phyloP scores from a whole-genome alignment of 1,140 invertebrate genomes.

The Drosophila tropicalis region DNA sequence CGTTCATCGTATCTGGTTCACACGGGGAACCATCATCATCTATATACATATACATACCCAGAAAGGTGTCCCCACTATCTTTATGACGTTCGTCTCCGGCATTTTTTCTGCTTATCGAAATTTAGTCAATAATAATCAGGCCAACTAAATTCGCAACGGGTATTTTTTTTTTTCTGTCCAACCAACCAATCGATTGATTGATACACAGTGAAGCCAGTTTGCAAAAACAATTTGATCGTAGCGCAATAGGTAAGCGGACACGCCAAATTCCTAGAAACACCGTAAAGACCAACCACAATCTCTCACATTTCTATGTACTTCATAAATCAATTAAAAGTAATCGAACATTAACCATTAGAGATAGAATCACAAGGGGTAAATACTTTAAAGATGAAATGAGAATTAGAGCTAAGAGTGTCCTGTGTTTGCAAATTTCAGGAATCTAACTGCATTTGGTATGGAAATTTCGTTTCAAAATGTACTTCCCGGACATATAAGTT shows the following conservation, averaged over 20 bases:
- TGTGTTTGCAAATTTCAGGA: no score
- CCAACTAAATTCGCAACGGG: constrained; percentile 36
- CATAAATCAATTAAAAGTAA: constrained; percentile 1
- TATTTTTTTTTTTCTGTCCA: background rate
- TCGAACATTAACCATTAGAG: background rate
- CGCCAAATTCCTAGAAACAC: constrained; percentile 25
- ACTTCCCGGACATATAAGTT: no score
- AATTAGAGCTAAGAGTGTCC: no score
- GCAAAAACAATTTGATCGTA: constrained; percentile 49
- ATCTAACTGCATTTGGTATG: no score
- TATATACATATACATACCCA: background rate
- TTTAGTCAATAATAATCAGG: constrained; percentile 31
- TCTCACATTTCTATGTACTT: constrained; percentile 11
- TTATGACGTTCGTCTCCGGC: constrained; percentile 42
- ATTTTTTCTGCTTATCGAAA: constrained; percentile 15
- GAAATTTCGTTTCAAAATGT: no score
- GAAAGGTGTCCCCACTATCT: constrained; percentile 41
- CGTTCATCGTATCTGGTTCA: constrained; percentile 51
- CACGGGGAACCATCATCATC: background rate
- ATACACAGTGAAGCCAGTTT: constrained; percentile 41
- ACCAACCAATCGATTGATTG: constrained; percentile 33
- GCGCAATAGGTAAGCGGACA: constrained; percentile 55
- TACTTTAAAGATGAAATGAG: background rate
- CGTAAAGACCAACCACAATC: constrained; percentile 5
- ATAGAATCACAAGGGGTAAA: background rate